These are phyloP conservation scores for Phrixothrix hirtus DNA, from an alignment of 2,888 invertebrate species.

Conservation along the genomic window DNA sequence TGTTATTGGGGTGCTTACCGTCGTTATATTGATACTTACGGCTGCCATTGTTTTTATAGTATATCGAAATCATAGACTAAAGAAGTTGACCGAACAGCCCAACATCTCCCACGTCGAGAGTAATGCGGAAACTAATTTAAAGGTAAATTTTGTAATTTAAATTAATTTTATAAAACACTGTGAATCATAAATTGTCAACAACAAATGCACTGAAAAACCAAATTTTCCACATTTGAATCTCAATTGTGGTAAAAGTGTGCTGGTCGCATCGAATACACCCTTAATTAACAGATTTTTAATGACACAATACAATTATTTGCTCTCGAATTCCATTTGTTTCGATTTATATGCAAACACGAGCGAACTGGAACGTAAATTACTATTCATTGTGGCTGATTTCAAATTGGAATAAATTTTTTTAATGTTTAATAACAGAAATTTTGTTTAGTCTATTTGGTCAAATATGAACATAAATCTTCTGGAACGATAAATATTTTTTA, in stretches of 20 bases:
- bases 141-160: too few relatives aligned
- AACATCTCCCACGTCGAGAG: constrained; percentile 49
- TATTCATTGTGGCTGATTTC: too few relatives aligned
- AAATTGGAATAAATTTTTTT: too few relatives aligned
- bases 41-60: constrained; percentile 73
- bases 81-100: constrained; percentile 50
- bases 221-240: too few relatives aligned
- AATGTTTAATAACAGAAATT: too few relatives aligned
- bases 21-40: constrained; percentile 71
- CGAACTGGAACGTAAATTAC: background rate
- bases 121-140: constrained; percentile 52
- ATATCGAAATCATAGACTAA: constrained; percentile 64
- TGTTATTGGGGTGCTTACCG: constrained; percentile 71
- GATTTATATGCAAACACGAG: background rate
- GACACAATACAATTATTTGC: background rate
- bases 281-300: background rate
- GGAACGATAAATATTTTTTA: too few relatives aligned
- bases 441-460: too few relatives aligned
- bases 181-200: too few relatives aligned
- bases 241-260: too few relatives aligned
- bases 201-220: too few relatives aligned
- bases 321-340: background rate
- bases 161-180: too few relatives aligned
- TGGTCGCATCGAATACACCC: background rate
- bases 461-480: too few relatives aligned